Percentiles rank a stretch among this genome's conserved stretches.
Evolutionary conservation across 2,888 invertebrate genomes (phyloP).

Genomic region (Sphaerophoria rueppellii): DNA sequence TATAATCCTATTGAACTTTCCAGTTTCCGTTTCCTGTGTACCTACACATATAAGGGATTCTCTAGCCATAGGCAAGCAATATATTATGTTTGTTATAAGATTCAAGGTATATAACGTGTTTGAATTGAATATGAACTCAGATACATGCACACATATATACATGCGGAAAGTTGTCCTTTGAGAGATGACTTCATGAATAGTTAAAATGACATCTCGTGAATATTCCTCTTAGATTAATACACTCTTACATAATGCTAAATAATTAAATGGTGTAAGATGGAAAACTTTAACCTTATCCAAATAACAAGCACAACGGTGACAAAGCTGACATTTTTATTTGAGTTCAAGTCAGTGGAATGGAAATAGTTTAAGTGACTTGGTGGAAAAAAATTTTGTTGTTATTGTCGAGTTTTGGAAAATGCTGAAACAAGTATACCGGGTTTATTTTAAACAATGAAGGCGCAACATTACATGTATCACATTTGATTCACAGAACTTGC

Average conservation of each 20-base stretch:
- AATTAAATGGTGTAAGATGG: slow-evolving; percentile 64
- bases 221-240: slow-evolving; percentile 65
- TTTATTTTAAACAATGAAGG: too few species aligned
- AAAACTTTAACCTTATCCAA: slow-evolving; percentile 50
- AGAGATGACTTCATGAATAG: slow-evolving; percentile 65
- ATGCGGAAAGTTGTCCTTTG: slow-evolving; percentile 55
- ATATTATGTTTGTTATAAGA: slow-evolving; percentile 16
- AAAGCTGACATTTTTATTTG: too few species aligned
- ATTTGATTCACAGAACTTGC: too few species aligned
- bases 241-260: slow-evolving; percentile 67
- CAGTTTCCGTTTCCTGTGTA: slow-evolving; percentile 51
- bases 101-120: neutral
- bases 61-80: neutral
- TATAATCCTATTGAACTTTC: slow-evolving; percentile 62
- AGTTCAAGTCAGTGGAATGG: too few species aligned
- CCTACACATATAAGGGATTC: neutral
- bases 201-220: slow-evolving; percentile 70
- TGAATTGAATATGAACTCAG: neutral
- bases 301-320: too few species aligned
- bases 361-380: too few species aligned
- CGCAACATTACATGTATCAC: too few species aligned
- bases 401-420: too few species aligned
- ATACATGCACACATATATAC: neutral
- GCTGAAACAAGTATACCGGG: too few species aligned
- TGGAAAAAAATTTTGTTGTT: too few species aligned